Evolutionary conservation across 2,797 vertebrate genomes (phyloP).

Genomic region (Pseudocheirus occidentalis): DNA sequence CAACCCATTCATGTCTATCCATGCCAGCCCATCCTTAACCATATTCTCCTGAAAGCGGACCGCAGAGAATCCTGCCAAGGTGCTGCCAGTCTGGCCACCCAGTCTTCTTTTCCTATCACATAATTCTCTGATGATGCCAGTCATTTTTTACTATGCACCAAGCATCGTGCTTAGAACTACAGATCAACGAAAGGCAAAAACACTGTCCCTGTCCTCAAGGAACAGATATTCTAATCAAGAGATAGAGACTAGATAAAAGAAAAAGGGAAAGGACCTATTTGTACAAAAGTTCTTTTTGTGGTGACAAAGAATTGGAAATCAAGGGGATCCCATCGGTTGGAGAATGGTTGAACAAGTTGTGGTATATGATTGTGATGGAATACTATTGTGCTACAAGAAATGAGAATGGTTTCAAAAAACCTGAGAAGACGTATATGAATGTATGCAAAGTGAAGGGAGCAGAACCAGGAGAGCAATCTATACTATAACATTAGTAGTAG

Average conservation of each 20-base stretch:
- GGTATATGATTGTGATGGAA: not conserved
- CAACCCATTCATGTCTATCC: not conserved
- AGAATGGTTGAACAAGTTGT: not conserved
- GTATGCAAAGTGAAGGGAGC: not conserved
- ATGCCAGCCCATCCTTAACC: not conserved
- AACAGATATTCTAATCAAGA: constrained; percentile 19
- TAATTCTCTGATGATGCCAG: not conserved
- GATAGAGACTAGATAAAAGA: not conserved
- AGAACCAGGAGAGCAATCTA: not conserved
- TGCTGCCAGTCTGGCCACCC: not conserved
- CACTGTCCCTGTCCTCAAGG: not conserved
- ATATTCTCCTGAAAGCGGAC: not conserved
- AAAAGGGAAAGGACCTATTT: not conserved
- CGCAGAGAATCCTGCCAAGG: not conserved
- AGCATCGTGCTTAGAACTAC: constrained; percentile 17
- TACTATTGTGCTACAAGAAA: not conserved
- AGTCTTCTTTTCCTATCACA: not conserved
- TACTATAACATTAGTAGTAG: not conserved
- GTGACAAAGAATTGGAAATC: not conserved
- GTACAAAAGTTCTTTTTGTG: not conserved
- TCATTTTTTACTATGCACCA: not conserved
- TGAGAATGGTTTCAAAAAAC: not conserved
- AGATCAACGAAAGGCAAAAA: constrained; percentile 3
- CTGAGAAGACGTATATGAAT: not conserved
- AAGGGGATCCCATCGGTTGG: not conserved